Conservation (phyloP, 2,113 vertebrate genomes). For the Cacatua alba region DNA sequence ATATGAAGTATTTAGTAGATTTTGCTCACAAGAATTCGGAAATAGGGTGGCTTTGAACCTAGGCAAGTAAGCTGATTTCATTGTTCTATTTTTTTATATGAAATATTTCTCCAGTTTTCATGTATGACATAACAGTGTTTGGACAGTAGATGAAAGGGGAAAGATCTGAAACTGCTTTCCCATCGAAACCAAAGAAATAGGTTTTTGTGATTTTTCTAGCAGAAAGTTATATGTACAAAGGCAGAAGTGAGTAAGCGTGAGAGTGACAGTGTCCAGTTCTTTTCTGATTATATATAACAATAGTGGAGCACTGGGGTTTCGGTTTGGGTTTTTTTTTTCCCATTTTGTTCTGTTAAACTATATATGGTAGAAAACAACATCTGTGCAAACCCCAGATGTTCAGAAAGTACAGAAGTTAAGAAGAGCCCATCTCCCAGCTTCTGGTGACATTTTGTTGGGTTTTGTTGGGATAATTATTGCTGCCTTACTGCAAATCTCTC, state of each 20-base stretch:
- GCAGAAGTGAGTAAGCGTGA: not conserved
- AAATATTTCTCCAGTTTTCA: not conserved
- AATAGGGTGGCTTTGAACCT: not conserved
- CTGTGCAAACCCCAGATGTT: not conserved
- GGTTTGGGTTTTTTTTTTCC: fast-evolving
- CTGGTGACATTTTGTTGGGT: not conserved
- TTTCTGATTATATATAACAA: not conserved
- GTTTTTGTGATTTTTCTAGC: not conserved
- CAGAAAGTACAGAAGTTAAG: not conserved
- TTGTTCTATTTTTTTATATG: not conserved
- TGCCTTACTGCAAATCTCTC: not conserved
- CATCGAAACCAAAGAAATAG: not conserved
- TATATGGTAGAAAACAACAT: not conserved
- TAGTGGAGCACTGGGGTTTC: not conserved
- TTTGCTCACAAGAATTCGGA: not conserved
- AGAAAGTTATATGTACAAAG: not conserved
- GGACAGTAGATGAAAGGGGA: not conserved
- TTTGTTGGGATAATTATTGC: not conserved
- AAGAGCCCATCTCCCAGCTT: not conserved
- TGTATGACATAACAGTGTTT: not conserved
- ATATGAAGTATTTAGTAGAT: not conserved
- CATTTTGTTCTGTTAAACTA: not conserved
- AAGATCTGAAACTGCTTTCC: not conserved
- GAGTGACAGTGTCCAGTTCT: not conserved
- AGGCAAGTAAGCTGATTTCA: not conserved